Evolutionary conservation across 2,797 vertebrate species (phyloP), one percentile per base, ranked within the genome.

Genomic region (Luscinia luscinia): DNA sequence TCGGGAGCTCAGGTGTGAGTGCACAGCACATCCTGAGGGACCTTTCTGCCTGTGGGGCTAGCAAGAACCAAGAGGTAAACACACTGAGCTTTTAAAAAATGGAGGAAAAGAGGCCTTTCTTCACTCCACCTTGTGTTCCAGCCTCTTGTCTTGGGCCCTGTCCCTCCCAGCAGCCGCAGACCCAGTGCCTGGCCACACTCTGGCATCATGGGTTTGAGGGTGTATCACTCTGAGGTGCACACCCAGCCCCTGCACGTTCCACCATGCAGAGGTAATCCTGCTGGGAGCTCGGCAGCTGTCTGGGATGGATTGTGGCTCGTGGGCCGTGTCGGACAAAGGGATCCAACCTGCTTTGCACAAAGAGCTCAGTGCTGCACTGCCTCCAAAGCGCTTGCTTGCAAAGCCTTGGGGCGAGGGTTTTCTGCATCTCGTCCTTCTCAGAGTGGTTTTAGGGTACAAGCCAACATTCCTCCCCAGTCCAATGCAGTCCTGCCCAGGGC

Each of bases 131-230:
- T 17, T 17, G 18, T 20, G 17, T 61, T 84, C 64, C 48, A 55
- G 26, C 30, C 45, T 43, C 7, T 24, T 21, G 6, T 23, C 40
- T 43, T 15, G 40, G 32, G 34, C 30, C 15, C 30, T 3, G 12
- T 23, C 45, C 52, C 15, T 48, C 21, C 70, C 0, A 0, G 30
- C 46, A 72, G 72, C 4, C 40, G 38, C 64, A 22, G 28, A 11
- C 32, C n/a, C 38, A 5, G 38, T 2, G 5, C 34, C 4, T 0
- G 0, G 34, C 30, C 30, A 2, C 1, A 0, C 38, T 28, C 24
- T 2, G 2, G 16, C 2, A 0, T 3, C 4, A 0, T 1, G 23
- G 26, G 1, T 28, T 38, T 49, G 13, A 3, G 36, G 34, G 10
- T 68, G 54, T 22, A 4, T 84, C 3, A 0, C 52, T 17, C 36